phyloP scores from a whole-genome alignment of 2,113 vertebrate species.

The Megaceryle maxima region DNA sequence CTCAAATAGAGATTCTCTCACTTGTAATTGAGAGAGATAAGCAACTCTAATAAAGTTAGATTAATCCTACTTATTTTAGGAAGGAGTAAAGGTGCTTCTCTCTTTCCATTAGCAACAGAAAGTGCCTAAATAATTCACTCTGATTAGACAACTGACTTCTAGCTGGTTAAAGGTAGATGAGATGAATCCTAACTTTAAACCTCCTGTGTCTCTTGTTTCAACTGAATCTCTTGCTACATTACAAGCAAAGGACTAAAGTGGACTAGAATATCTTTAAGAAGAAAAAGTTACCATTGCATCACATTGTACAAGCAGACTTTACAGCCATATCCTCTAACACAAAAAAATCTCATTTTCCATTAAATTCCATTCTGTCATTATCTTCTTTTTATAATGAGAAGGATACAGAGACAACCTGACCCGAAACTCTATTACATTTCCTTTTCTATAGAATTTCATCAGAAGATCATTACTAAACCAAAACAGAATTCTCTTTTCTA shows the following conservation, averaged over 20 bases:
- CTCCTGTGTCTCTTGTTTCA: neutral
- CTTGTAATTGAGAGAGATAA: neutral
- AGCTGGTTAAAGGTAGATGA: neutral
- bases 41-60: neutral
- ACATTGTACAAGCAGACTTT: neutral
- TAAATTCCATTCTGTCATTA: neutral
- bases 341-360: neutral
- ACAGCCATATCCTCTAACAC: neutral
- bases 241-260: neutral
- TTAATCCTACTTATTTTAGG: constrained; percentile 1
- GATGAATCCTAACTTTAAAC: neutral
- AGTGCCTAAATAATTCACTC: neutral
- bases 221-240: neutral
- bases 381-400: neutral
- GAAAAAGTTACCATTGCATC: neutral
- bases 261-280: neutral
- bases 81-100: neutral
- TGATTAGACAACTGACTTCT: neutral
- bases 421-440: neutral
- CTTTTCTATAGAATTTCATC: neutral
- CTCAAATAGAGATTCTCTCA: neutral
- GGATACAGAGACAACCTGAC: neutral
- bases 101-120: neutral
- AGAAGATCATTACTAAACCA: neutral
- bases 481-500: neutral